Percentiles rank a stretch among this genome's conserved stretches.
phyloP scores from a whole-genome alignment of 2,113 vertebrate species.

The Numenius arquata region DNA sequence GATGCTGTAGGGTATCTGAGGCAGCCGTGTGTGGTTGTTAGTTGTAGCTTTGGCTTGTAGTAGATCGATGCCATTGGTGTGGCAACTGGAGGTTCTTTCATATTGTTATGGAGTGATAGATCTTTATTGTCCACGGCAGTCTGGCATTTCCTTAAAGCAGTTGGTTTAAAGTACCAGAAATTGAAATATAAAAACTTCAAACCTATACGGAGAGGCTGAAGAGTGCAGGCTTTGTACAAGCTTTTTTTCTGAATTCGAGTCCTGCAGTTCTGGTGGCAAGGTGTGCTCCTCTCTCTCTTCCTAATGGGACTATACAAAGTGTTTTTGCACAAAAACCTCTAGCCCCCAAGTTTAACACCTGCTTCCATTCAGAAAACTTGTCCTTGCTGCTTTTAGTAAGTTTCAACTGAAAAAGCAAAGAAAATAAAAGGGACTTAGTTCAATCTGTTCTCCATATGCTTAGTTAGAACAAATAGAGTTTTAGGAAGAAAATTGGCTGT shows the following conservation, averaged over 20 bases:
- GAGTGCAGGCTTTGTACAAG: neutral
- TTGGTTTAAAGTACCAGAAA: neutral
- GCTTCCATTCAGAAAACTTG: neutral
- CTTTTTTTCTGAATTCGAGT: neutral
- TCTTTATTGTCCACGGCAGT: neutral
- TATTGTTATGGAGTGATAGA: neutral
- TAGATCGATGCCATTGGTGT: rapidly evolving
- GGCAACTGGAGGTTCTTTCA: neutral
- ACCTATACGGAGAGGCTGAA: neutral
- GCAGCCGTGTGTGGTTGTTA: neutral
- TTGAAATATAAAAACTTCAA: neutral
- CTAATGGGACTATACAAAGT: neutral
- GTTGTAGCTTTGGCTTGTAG: neutral
- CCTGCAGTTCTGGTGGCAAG: neutral
- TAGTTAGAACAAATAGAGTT: neutral
- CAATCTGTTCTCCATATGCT: neutral
- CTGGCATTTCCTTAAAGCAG: neutral
- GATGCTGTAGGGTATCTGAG: neutral
- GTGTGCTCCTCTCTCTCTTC: neutral
- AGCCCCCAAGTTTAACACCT: neutral
- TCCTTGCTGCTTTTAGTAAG: neutral
- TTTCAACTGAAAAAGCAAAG: neutral
- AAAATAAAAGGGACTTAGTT: neutral
- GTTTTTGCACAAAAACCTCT: neutral
- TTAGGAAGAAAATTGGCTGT: neutral